Conservation (phyloP, 1,140 invertebrate genomes). For the Drosophila mojavensis region DNA sequence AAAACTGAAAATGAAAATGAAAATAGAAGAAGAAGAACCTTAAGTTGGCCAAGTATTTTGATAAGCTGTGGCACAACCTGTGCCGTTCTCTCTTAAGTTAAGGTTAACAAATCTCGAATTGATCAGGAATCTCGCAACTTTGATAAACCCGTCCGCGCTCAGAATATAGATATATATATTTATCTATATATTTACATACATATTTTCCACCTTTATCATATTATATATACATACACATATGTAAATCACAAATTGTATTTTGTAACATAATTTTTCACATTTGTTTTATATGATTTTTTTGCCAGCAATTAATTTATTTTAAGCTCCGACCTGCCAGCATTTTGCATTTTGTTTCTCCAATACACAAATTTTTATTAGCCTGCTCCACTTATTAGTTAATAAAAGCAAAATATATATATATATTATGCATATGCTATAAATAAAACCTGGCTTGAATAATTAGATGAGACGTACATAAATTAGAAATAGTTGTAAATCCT, state of each 20-base stretch:
- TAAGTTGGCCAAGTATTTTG: conserved; percentile 71
- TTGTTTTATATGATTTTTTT: conserved; percentile 2
- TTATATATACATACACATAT: background rate
- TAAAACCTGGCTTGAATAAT: conserved; percentile 48
- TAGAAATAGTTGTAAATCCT: conserved; percentile 31
- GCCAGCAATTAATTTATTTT: conserved; percentile 33
- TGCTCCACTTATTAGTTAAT: conserved; percentile 31
- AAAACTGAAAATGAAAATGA: conserved; percentile 15
- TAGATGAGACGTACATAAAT: conserved; percentile 39
- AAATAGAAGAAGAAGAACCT: conserved; percentile 29
- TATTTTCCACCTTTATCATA: conserved; percentile 1
- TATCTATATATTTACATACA: background rate
- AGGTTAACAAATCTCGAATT: conserved; percentile 13
- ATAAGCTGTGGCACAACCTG: conserved; percentile 47
- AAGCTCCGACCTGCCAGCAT: conserved; percentile 67
- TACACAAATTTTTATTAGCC: conserved; percentile 15
- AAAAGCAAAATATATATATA: conserved; percentile 11
- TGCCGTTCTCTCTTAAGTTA: conserved; percentile 18
- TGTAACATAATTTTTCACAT: conserved; percentile 46
- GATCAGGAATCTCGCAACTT: conserved; percentile 42
- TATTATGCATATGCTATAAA: conserved; percentile 12
- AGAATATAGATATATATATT: background rate
- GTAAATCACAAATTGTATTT: conserved; percentile 34
- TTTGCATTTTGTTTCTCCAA: conserved; percentile 58
- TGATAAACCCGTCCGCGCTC: background rate